Percentiles rank a stretch among this genome's conserved stretches.
Conservation (phyloP, 2,113 vertebrate genomes). For the Ammodytes dubius region DNA sequence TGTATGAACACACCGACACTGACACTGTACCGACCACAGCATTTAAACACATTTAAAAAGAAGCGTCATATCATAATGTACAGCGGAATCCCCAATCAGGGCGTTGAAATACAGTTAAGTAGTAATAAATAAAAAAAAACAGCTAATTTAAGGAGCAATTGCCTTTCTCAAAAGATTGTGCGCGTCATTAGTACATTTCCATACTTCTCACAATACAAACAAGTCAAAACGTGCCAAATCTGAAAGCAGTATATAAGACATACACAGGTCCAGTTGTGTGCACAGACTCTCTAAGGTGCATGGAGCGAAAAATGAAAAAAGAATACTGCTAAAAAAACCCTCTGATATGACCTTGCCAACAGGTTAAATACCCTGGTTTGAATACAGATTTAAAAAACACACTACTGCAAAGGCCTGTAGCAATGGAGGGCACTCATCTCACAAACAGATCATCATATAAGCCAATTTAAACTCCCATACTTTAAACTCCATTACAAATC, state of each 20-base stretch:
- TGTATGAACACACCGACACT: slow-evolving; percentile 54
- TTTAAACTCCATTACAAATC: not conserved
- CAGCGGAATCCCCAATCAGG: slow-evolving; percentile 56
- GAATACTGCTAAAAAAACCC: too few relatives aligned
- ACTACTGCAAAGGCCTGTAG: slow-evolving; percentile 32
- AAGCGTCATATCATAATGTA: slow-evolving; percentile 46
- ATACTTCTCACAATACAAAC: slow-evolving; percentile 61
- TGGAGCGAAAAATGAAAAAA: too few relatives aligned
- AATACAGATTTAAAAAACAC: too few relatives aligned
- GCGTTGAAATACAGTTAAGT: slow-evolving; percentile 39
- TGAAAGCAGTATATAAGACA: slow-evolving; percentile 56
- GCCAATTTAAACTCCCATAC: slow-evolving; percentile 21
- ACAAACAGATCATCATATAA: slow-evolving; percentile 35
- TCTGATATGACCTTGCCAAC: too few relatives aligned
- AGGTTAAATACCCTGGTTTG: too few relatives aligned
- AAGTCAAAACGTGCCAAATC: slow-evolving; percentile 51
- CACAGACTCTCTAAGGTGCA: too few relatives aligned
- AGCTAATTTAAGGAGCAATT: slow-evolving; percentile 20
- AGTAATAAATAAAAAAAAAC: slow-evolving; percentile 41
- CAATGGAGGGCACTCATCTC: slow-evolving; percentile 4
- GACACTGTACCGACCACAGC: slow-evolving; percentile 29
- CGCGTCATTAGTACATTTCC: slow-evolving; percentile 14
- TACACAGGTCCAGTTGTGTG: not conserved
- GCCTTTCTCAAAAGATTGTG: slow-evolving; percentile 58
- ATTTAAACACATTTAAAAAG: slow-evolving; percentile 50